Conservation (phyloP, 2,888 invertebrate genomes). For the Adineta ricciae region DNA sequence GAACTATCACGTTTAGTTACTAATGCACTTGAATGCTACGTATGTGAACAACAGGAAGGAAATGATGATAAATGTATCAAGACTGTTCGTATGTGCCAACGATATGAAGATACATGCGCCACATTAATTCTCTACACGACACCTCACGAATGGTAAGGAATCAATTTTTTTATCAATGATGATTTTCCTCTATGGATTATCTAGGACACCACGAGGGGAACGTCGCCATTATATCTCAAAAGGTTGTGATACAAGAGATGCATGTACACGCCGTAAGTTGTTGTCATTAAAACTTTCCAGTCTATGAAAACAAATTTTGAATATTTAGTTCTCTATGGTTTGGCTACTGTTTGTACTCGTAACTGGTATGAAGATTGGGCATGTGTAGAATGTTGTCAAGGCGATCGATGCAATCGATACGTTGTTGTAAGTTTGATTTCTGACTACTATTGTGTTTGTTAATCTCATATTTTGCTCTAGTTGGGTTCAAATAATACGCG, state of each 20-base stretch:
- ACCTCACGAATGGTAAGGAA: conserved; percentile 37
- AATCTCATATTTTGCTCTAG: not conserved
- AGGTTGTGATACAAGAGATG: not conserved
- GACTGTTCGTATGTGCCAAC: conserved; percentile 39
- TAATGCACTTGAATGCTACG: not conserved
- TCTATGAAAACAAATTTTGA: not conserved
- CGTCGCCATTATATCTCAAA: not conserved
- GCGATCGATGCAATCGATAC: conserved; percentile 87
- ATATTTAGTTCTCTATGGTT: not conserved
- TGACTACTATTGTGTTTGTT: not conserved
- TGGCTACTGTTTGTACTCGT: not conserved
- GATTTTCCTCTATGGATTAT: too few relatives aligned
- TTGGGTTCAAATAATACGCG: not conserved
- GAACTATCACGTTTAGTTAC: not conserved
- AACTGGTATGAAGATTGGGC: conserved; percentile 58
- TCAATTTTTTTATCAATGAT: not conserved
- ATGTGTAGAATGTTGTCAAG: conserved; percentile 86
- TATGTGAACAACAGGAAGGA: too few relatives aligned
- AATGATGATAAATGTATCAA: too few relatives aligned
- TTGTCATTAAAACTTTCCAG: not conserved
- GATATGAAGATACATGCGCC: conserved; percentile 55
- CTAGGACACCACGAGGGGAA: too few relatives aligned
- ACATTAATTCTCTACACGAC: too few relatives aligned
- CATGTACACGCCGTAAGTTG: not conserved
- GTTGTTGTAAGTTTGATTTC: conserved; percentile 68